Evolutionary conservation across 2,888 invertebrate genomes (phyloP).

Genomic region (Diaperis boleti): DNA sequence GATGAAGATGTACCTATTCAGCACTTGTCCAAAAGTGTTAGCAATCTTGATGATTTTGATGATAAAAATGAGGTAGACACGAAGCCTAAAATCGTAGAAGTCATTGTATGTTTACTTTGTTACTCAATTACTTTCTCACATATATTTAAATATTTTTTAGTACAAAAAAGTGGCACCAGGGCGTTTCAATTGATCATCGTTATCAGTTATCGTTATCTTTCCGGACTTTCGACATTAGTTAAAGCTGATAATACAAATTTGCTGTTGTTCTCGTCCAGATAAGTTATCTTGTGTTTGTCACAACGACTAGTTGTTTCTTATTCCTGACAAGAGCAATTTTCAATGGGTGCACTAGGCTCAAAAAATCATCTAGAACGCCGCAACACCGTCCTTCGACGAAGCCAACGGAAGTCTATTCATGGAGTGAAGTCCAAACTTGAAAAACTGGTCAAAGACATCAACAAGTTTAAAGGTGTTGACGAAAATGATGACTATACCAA

Average conservation of each 20-base stretch:
- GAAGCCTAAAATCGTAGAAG: constrained; percentile 50
- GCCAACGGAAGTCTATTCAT: constrained; percentile 51
- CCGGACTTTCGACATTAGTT: neutral
- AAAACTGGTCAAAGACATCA: constrained; percentile 47
- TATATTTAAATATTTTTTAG: too few relatives aligned
- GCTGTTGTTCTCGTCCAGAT: neutral
- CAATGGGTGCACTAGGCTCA: constrained; percentile 49
- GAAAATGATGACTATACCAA: constrained; percentile 45
- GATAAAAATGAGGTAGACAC: neutral
- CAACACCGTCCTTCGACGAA: constrained; percentile 51
- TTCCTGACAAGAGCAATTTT: constrained; percentile 6
- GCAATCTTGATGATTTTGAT: neutral
- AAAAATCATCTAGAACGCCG: constrained; percentile 54
- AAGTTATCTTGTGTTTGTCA: too few relatives aligned
- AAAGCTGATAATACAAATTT: neutral
- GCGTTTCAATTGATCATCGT: neutral
- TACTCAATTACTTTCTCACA: neutral
- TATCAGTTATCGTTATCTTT: constrained; percentile 8
- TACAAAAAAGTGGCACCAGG: constrained; percentile 37
- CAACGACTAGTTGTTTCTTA: too few relatives aligned
- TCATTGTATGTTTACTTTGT: constrained; percentile 47
- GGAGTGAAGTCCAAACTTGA: constrained; percentile 49
- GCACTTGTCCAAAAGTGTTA: neutral
- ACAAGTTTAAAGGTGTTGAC: constrained; percentile 50
- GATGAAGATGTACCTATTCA: neutral